Base-by-base conservation (phyloP, 2,888 invertebrate genomes). In the Stegophylla sp. region DNA sequence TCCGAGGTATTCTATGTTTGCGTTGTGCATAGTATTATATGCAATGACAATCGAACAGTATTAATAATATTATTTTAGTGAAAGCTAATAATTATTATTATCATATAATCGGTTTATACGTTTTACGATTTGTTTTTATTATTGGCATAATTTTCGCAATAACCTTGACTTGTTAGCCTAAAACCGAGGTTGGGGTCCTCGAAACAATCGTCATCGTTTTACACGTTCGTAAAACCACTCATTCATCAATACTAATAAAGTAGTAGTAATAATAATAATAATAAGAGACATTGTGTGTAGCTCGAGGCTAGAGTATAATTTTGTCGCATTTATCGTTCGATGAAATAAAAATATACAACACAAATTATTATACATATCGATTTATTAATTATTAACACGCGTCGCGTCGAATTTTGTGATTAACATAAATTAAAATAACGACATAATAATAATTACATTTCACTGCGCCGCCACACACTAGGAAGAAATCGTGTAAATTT, bases 41-140 rank as follows among this genome's bases (percentile, higher is more conserved):
- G 51, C 51, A 69, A 69, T 69, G 51, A 69, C 34, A 69, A 53
- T 69, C 69, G 26, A n/a, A 53, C 51, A 69, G 51, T 34, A 34
- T 20, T 45, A 26, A n/a, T n/a, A n/a, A n/a, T n/a, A n/a, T n/a
- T n/a, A n/a, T n/a, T n/a, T 5, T 34, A 20, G 69, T 51, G 51
- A 69, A 51, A 69, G n/a, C 69, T n/a, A 69, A 69, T 34, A 69
- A 51, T 69, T 51, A 69, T 69, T 34, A 51, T 69, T 51, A 69
- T 69, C 51, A 69, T 53, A 53, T 69, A 53, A 69, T 34, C 69
- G 34, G n/a, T 28, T 53, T 69, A n/a, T n/a, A 34, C n/a, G 69
- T 34, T 69, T 51, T n/a, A 69, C 51, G 26, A 53, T 69, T 69
- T 69, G n/a, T 34, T 69, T 69, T 51, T 51, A 69, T 51, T 20